phyloP scores from a whole-genome alignment of 1,140 invertebrate species.

The Yoshiicerus persimilis region DNA sequence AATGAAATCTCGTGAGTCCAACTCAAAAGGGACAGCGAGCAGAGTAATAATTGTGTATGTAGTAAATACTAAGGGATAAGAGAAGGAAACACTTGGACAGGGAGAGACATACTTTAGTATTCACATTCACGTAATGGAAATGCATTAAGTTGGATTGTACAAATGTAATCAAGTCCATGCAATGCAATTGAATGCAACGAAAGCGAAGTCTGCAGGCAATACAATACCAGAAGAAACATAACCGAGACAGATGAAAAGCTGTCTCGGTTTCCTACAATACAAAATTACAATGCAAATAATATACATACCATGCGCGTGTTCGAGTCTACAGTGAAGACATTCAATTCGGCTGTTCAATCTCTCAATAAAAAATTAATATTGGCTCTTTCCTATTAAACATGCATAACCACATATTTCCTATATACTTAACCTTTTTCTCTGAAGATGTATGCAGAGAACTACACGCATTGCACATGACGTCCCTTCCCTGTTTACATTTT shows the following conservation, averaged over 20 bases:
- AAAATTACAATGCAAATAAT: background rate
- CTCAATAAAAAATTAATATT: slow-evolving; percentile 9
- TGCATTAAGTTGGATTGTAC: background rate
- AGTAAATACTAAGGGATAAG: no score
- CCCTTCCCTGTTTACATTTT: background rate
- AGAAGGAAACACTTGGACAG: background rate
- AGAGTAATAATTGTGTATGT: background rate
- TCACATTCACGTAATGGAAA: background rate
- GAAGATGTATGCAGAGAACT: background rate
- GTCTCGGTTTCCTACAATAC: background rate
- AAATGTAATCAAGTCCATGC: background rate
- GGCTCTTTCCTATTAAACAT: background rate
- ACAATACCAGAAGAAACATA: background rate
- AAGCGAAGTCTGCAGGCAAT: background rate
- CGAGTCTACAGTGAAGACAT: background rate
- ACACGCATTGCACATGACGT: background rate
- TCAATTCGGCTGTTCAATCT: background rate
- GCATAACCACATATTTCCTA: background rate
- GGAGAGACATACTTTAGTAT: background rate
- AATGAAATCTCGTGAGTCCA: background rate
- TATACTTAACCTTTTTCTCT: background rate
- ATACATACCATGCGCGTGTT: background rate
- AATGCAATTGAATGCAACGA: background rate
- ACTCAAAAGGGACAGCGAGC: background rate
- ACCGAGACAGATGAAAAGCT: background rate